Base-by-base conservation (phyloP, 1,140 invertebrate genomes). In the Grapholita molesta region DNA sequence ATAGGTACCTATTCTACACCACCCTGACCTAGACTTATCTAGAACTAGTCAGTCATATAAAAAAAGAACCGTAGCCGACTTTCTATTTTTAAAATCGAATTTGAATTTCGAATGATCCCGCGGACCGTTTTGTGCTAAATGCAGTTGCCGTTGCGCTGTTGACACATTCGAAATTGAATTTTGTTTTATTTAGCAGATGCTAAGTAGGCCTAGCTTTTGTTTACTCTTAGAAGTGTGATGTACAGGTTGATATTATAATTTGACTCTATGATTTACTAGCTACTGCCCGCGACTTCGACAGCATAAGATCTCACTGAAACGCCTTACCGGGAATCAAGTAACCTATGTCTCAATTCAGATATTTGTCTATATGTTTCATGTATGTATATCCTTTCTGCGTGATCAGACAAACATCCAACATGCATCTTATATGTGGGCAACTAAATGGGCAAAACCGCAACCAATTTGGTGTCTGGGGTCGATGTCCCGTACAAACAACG, bases 91-190 rank as follows among this genome's bases (percentile, higher is more conserved):
- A 71, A 85, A 73, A 71, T 33, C 73, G 48, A 64, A 88, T 86
- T 85, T 84, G 78, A 83, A 86, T 80, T 88, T 86, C 80, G 75
- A 78, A 85, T 83, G 64, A 15, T 38, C 35, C 72, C 69, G 73
- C 70, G 71, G 77, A 88, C 84, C 78, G 83, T 86, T 86, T 77
- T 79, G 83, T 80, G 75, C 83, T 84, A 85, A 88, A 86, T 88
- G 75, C 79, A 80, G 69, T 78, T 74, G 66, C 74, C 77, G 73
- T 55, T 72, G 70, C 55, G 70, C 61, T 73, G 74, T 76, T 61
- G 55, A 61, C 71, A 74, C 72, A 77, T 73, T 73, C 70, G 24
- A 61, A 71, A 74, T 72, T 70, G 48, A 24, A 65, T 73, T 72
- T 77, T 84, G 71, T 79, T 76, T 85, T 80, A 86, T 86, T 75